Conservation (phyloP, 2,888 invertebrate species). For the Pherbina coryleti region DNA sequence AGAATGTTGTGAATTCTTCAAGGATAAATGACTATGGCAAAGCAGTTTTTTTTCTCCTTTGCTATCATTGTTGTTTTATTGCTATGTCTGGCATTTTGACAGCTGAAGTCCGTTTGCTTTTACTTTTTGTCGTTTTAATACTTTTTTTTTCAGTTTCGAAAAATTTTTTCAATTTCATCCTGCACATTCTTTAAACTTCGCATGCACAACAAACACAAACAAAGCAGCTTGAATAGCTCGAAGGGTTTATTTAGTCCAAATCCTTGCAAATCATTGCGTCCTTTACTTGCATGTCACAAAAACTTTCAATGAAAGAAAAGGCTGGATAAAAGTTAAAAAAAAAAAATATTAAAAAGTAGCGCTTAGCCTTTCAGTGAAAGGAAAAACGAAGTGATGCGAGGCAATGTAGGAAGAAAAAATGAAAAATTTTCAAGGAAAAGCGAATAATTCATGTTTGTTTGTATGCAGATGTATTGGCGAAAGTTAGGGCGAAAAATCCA, state of each 20-base stretch:
- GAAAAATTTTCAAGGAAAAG: neutral
- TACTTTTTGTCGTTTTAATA: neutral
- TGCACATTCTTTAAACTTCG: neutral
- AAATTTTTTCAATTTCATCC: neutral
- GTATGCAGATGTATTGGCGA: neutral
- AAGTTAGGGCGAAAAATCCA: neutral
- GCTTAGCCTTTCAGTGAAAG: neutral
- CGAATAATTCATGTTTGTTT: neutral
- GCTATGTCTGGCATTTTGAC: conserved; percentile 14
- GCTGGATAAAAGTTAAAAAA: neutral
- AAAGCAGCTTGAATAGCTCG: conserved; percentile 20
- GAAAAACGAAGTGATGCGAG: neutral
- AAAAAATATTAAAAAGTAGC: neutral
- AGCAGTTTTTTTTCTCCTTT: neutral
- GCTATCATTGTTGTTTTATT: neutral
- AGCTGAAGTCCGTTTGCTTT: conserved; percentile 22
- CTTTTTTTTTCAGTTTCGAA: neutral
- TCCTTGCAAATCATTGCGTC: conserved; percentile 28
- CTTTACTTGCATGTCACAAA: neutral
- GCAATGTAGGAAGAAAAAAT: neutral
- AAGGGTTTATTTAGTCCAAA: conserved; percentile 35
- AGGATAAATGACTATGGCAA: neutral
- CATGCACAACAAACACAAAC: neutral
- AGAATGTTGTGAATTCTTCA: neutral
- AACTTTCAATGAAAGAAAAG: neutral